A percentile compares a stretch with the other conserved stretches of the same genome.
These are phyloP conservation scores for Parazoanthus swiftii DNA, from an alignment of 92 coral and sea anemone genomes.

Conservation along the genomic window DNA sequence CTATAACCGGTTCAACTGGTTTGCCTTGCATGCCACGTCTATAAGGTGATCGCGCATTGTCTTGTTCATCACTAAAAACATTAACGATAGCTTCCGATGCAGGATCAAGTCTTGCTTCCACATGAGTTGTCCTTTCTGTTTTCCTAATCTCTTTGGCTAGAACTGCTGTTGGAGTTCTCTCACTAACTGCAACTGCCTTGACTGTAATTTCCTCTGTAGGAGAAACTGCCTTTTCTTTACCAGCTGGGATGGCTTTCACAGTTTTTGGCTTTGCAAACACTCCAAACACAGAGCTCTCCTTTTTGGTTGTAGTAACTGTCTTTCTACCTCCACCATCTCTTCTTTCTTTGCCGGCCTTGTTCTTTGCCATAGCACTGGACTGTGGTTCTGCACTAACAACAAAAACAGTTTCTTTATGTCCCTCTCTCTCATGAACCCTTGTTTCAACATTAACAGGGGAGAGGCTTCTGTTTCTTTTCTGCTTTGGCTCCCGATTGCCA, in stretches of 20 bases:
- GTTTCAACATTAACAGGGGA: conserved; percentile 34
- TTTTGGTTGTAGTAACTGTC: not conserved
- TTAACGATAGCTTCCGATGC: conserved; percentile 37
- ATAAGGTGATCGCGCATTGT: conserved; percentile 30
- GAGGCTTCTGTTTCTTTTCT: not conserved
- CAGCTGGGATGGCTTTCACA: conserved; percentile 23
- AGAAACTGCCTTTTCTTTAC: not conserved
- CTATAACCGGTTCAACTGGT: conserved; percentile 17
- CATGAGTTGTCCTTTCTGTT: conserved; percentile 26
- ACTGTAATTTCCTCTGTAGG: conserved; percentile 32
- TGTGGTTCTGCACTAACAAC: conserved; percentile 45
- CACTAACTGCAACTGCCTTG: conserved; percentile 17
- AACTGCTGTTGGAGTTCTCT: not conserved
- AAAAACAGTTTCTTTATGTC: conserved; percentile 51
- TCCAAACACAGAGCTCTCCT: conserved; percentile 23
- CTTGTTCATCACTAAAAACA: conserved; percentile 34
- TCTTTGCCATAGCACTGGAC: conserved; percentile 5
- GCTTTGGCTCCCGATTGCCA: not conserved
- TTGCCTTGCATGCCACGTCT: conserved; percentile 12
- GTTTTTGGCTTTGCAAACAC: conserved; percentile 26
- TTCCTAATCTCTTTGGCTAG: conserved; percentile 33
- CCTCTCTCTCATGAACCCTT: conserved; percentile 15
- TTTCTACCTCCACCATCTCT: not conserved
- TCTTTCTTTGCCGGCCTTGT: not conserved
- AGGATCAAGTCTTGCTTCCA: conserved; percentile 38